These are phyloP conservation scores for Rhabdornis inornatus DNA, from an alignment of 2,113 vertebrate genomes.

Conservation along the genomic window DNA sequence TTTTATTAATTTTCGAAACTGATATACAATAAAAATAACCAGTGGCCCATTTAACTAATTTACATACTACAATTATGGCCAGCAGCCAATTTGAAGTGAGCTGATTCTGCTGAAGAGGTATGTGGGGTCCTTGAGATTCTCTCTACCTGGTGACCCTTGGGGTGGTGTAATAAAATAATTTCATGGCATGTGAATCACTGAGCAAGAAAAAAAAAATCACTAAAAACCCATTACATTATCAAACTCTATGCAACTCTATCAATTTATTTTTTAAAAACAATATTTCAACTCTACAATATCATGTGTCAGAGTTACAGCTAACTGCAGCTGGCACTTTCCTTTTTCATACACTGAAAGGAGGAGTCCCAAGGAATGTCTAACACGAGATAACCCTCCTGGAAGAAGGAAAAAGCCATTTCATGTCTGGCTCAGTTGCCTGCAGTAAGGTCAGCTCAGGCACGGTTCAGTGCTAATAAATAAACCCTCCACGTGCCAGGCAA, in stretches of 20 bases:
- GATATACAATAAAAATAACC: constrained; percentile 38
- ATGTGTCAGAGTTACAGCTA: not conserved
- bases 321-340: not conserved
- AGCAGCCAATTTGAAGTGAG: constrained; percentile 22
- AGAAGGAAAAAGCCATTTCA: not conserved
- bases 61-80: constrained; percentile 7
- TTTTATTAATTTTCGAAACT: constrained; percentile 56
- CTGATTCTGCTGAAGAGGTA: constrained; percentile 48
- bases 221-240: constrained; percentile 43
- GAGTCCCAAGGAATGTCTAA: not conserved
- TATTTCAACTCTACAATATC: not conserved
- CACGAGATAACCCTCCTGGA: not conserved
- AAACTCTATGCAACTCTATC: constrained; percentile 13
- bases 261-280: not conserved
- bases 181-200: constrained; percentile 40
- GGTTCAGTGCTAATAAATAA: not conserved
- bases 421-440: not conserved
- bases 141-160: constrained; percentile 44
- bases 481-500: not conserved
- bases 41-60: constrained; percentile 16
- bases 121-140: constrained; percentile 24
- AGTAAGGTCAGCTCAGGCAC: not conserved
- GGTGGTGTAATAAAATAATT: constrained; percentile 66
- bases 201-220: not conserved
- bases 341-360: not conserved